Percentiles rank a stretch among this genome's conserved stretches.
These are phyloP conservation scores for Chelonus insularis DNA, from an alignment of 1,140 invertebrate genomes.

Conservation along the genomic window DNA sequence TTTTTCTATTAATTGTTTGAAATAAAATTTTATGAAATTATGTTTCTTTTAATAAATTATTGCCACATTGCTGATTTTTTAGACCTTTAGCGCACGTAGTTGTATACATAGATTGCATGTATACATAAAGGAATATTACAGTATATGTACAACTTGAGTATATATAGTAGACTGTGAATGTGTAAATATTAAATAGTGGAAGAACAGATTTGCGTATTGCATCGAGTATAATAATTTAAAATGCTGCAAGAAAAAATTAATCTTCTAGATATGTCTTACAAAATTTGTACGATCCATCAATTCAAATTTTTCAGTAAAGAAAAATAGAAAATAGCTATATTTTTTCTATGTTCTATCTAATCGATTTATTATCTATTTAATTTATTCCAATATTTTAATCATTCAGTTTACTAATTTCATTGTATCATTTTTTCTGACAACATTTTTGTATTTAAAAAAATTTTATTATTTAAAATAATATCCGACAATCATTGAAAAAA, in stretches of 20 bases:
- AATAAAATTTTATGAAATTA: too few species aligned
- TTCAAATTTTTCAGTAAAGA: too few species aligned
- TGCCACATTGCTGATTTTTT: not conserved
- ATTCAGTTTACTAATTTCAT: slow-evolving; percentile 1
- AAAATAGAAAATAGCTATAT: too few species aligned
- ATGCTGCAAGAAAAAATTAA: slow-evolving; percentile 22
- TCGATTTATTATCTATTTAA: slow-evolving; percentile 17
- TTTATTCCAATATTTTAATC: not conserved
- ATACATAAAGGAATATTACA: slow-evolving; percentile 30
- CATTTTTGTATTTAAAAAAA: not conserved
- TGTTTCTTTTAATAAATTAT: too few species aligned
- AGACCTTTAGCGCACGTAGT: slow-evolving; percentile 10
- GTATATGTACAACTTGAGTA: slow-evolving; percentile 29
- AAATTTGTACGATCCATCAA: slow-evolving; percentile 27
- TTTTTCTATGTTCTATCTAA: slow-evolving; percentile 5
- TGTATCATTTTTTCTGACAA: not conserved
- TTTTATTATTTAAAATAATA: not conserved
- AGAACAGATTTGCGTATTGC: slow-evolving; percentile 56
- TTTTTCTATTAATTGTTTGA: too few species aligned
- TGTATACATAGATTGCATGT: slow-evolving; percentile 40
- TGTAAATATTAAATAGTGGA: slow-evolving; percentile 49
- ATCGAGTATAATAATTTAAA: slow-evolving; percentile 39
- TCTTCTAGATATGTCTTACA: slow-evolving; percentile 28
- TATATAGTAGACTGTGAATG: slow-evolving; percentile 32
- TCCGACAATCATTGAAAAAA: not conserved